These are phyloP conservation scores for Notodonta dromedarius DNA, from an alignment of 2,888 invertebrate species.

Conservation along the genomic window DNA sequence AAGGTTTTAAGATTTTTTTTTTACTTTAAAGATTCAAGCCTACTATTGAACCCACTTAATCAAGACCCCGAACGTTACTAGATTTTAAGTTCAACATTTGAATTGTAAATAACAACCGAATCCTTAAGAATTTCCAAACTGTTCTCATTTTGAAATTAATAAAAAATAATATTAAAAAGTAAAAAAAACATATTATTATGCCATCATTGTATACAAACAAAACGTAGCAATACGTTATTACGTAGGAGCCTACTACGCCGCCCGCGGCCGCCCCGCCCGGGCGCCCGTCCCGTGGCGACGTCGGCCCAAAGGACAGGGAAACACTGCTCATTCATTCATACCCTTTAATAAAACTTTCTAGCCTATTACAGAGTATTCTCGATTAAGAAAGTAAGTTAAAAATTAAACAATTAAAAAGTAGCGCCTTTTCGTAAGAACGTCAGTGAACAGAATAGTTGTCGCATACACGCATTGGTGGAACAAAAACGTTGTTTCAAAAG, in stretches of 20 bases:
- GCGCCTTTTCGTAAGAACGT: conserved; percentile 18
- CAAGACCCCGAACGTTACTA: no score
- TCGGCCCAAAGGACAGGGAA: conserved; percentile 26
- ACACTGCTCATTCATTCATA: conserved; percentile 53
- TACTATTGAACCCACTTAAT: no score
- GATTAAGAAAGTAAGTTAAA: conserved; percentile 3
- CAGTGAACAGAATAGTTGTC: background rate
- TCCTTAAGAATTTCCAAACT: no score
- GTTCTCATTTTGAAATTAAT: background rate
- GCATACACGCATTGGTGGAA: no score
- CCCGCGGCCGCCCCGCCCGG: conserved; percentile 30
- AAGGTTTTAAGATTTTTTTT: no score
- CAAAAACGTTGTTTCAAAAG: no score
- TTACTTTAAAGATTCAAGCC: no score
- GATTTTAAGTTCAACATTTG: no score
- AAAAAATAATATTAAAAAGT: background rate
- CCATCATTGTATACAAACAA: conserved; percentile 41
- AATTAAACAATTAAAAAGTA: conserved; percentile 10
- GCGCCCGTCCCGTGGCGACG: conserved; percentile 19
- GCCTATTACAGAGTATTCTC: conserved; percentile 41
- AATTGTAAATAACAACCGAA: no score
- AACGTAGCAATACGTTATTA: conserved; percentile 21
- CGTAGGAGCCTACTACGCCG: conserved; percentile 29
- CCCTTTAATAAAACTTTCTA: conserved; percentile 50
- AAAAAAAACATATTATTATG: conserved; percentile 2